Evolutionary conservation across 2,888 invertebrate genomes (phyloP).

Genomic region (Stenurella melanura): DNA sequence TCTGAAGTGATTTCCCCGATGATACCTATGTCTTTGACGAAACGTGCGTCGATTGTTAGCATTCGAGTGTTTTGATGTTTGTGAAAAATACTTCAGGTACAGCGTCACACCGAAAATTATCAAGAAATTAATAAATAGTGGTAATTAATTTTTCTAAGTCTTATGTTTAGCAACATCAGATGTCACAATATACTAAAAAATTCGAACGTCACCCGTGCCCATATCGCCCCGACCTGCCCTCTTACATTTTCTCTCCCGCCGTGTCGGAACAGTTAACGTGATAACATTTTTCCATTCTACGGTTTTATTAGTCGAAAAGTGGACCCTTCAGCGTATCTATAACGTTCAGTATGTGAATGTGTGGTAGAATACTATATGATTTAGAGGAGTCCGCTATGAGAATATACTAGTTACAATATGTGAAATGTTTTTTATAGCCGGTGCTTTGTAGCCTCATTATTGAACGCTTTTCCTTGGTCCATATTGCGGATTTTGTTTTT

Average conservation of each 20-base stretch:
- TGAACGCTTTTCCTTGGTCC: not conserved
- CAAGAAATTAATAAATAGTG: too few relatives aligned
- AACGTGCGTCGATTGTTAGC: too few relatives aligned
- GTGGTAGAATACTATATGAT: conserved; percentile 22
- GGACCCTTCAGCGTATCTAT: conserved; percentile 20
- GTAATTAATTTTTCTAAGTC: too few relatives aligned
- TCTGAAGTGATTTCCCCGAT: too few relatives aligned
- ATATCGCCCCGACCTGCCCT: conserved; percentile 19
- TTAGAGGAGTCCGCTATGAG: not conserved
- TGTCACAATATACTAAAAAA: too few relatives aligned
- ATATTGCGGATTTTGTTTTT: not conserved
- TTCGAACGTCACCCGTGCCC: not conserved
- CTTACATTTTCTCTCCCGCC: conserved; percentile 14
- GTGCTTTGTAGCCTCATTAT: not conserved
- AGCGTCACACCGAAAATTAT: too few relatives aligned
- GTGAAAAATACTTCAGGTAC: too few relatives aligned
- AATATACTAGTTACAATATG: not conserved
- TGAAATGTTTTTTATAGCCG: not conserved
- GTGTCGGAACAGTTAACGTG: conserved; percentile 16
- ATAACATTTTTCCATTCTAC: conserved; percentile 30
- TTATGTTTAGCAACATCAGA: too few relatives aligned
- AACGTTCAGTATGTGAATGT: not conserved
- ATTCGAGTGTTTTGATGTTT: too few relatives aligned
- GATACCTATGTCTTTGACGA: too few relatives aligned
- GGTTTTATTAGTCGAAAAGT: conserved; percentile 33